Base-by-base conservation (phyloP, 2,888 invertebrate species). In the Ernsta delagoae region DNA sequence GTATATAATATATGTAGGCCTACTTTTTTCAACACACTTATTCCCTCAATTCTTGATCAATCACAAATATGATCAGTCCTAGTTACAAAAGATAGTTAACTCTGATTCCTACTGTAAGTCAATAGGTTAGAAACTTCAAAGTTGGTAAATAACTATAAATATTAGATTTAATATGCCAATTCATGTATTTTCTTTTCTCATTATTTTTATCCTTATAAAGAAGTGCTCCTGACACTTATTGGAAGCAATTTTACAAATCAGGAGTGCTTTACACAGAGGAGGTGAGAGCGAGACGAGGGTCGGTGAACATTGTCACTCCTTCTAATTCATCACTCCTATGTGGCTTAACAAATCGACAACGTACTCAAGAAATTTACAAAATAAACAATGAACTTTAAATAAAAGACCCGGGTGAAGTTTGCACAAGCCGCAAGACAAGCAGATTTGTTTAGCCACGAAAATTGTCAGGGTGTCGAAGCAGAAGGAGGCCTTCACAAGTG, bases 401-500 rank as follows among this genome's bases (percentile, higher is more conserved):
- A 54, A 36, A 36, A 41, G 9, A 16, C 24, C 41, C 43, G 16
- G 5, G 59, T 8, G 9, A 31, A 12, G 48, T 39, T 56, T 12
- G 64, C 56, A 57, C 16, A 48, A 59, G 63, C 50, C 12, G 57
- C 45, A 68, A 11, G n/a, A 56, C 8, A 69, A 63, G 36, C 65
- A 39, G 45, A 41, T 69, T 69, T 69, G 69, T 69, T 64, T 59
- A 11, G 53, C 69, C 59, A 64, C 63, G 11, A 48, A 59, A 11
- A n/a, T 36, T 5, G n/a, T 9, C 41, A 56, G 67, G 57, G 62
- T 69, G 69, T 59, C 66, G 71, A 74, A 74, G 72, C 74, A 72
- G 72, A 74, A 76, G 75, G 75, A 61, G 69, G 66, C 73, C 62
- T 72, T 73, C 74, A 53, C 16, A 73, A 60, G 60, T 39, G 62